phyloP scores from a whole-genome alignment of 2,113 vertebrate species.

The Zingel zingel region DNA sequence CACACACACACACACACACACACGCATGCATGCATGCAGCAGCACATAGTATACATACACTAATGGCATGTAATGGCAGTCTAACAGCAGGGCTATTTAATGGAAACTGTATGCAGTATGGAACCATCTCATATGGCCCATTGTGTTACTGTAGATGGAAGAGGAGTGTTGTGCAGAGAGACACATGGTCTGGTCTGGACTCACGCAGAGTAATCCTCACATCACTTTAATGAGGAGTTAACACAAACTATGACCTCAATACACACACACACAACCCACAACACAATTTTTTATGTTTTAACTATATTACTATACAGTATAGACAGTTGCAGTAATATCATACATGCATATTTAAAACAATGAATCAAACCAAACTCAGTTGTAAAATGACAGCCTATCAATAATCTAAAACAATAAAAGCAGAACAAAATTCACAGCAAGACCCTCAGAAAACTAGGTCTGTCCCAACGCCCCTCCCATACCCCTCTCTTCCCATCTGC shows the following conservation, averaged over 20 bases:
- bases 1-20: conserved; percentile 6
- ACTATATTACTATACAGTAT: not conserved
- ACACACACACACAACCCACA: conserved; percentile 37
- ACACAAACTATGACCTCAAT: conserved; percentile 70
- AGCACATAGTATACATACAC: conserved; percentile 27
- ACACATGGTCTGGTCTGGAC: conserved; percentile 59
- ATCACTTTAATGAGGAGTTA: conserved; percentile 72
- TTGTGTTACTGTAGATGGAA: conserved; percentile 23
- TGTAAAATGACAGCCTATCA: not conserved
- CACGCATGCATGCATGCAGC: not conserved
- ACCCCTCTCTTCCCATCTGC: conserved; percentile 49
- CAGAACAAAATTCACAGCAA: not conserved
- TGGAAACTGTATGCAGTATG: conserved; percentile 21
- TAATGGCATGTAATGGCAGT: conserved; percentile 40
- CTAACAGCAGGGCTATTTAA: conserved; percentile 28
- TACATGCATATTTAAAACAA: not conserved
- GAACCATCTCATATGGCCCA: conserved; percentile 5
- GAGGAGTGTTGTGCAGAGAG: conserved; percentile 37
- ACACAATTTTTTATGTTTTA: not conserved
- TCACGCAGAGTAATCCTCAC: conserved; percentile 71
- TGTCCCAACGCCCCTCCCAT: conserved; percentile 64
- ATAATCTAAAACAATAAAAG: not conserved
- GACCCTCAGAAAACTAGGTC: conserved; percentile 31
- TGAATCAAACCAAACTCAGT: not conserved
- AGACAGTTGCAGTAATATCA: not conserved